Percentiles rank a stretch among this genome's conserved stretches.
These are phyloP conservation scores for Lagria hirta DNA, from an alignment of 2,888 invertebrate genomes.

Conservation along the genomic window DNA sequence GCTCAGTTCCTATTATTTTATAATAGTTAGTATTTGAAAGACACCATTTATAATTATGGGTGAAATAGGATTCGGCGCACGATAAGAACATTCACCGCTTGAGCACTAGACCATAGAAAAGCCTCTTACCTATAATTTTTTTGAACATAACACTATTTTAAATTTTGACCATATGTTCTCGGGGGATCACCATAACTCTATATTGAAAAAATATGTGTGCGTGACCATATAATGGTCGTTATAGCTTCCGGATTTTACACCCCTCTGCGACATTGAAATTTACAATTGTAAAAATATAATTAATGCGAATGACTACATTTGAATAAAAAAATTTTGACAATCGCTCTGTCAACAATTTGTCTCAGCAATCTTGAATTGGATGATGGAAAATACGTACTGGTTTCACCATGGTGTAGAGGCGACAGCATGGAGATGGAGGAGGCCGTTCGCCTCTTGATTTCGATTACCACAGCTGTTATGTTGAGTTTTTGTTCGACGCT, in stretches of 20 bases:
- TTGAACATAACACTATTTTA: no score
- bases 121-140: no score
- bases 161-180: constrained; percentile 11
- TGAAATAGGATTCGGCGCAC: no score
- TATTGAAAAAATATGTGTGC: not conserved
- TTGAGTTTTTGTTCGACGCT: constrained; percentile 24
- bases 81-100: no score
- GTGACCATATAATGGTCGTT: constrained; percentile 15
- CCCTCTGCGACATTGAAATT: constrained; percentile 18
- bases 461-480: constrained; percentile 30
- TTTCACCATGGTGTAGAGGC: constrained; percentile 46
- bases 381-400: constrained; percentile 33
- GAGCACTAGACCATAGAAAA: no score
- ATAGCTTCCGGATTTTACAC: constrained; percentile 13
- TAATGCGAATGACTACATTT: constrained; percentile 13
- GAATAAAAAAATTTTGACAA: constrained; percentile 16
- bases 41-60: no score
- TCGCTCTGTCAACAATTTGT: not conserved
- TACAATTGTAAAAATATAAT: constrained; percentile 8
- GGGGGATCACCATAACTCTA: constrained; percentile 14
- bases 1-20: no score
- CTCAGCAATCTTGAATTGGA: constrained; percentile 8
- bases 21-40: no score
- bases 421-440: constrained; percentile 51
- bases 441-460: constrained; percentile 40